Evolutionary conservation across 35 echinoderm and acorn worm species (phyloP), one percentile per base, ranked within the genome.

Genomic region (Apostichopus japonicus): DNA sequence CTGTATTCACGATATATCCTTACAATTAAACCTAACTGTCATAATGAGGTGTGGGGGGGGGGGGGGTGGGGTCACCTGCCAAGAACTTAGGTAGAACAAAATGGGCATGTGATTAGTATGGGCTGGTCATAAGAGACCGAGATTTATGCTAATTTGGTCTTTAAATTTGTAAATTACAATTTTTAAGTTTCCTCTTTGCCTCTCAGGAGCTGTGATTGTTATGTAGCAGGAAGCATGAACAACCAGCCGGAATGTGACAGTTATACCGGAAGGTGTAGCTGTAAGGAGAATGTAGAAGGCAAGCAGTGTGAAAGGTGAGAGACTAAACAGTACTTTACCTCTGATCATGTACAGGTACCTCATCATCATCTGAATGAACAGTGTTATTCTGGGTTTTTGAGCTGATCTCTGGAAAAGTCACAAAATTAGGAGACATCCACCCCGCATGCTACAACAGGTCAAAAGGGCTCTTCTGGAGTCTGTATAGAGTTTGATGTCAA

Each of bases 241-340:
- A 98, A 96, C 72, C 51, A 98, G 10, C 93, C 93, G 80, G 83
- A 25, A 23, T 98, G 97, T 55, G 91, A 96, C 44, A 57, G 78
- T 23, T 51, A 61, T 78, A 93, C 93, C 1, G 97, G 97, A 33
- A 54, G 83, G 52, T 98, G 97, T 77, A 79, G 80, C 7, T 98
- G 97, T 92, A 98, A 98, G 86, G 54, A 65, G 67, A 95, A 98
- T 79, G 95, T 98, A 24, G 97, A 98, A 93, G 97, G 95, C 55
- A 76, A 93, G n/a, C 79, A 94, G 33, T 98, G 97, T 88, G 97
- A 98, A 55, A 98, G 95, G 97, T 98, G 84, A 94, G 94, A 65
- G 51, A 86, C 19, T 87, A 23, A 10, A 87, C 10, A 65, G 17
- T 44, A 11, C 75, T 77, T 77, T 23, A n/a, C 75, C 79, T 62